A percentile compares a stretch with the other conserved stretches of the same genome.
phyloP scores from a whole-genome alignment of 64 coral and sea anemone genomes.

The Montipora foliosa region DNA sequence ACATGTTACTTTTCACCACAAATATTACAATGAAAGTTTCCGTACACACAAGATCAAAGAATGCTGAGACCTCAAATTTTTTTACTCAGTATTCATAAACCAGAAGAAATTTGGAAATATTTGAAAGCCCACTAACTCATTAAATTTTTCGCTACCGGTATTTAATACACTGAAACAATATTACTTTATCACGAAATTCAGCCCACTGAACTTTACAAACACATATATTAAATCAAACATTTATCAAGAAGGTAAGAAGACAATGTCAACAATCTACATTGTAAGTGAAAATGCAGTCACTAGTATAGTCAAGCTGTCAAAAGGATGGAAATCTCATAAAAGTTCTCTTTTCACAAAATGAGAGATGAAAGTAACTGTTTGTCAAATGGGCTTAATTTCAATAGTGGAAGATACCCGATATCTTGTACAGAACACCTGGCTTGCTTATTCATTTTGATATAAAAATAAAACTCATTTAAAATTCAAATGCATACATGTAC shows the following conservation, averaged over 20 bases:
- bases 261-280: no score
- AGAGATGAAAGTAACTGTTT: background rate
- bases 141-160: no score
- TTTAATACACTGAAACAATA: no score
- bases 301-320: no score
- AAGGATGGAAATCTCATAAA: no score
- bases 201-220: background rate
- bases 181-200: background rate
- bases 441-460: conserved; percentile 16
- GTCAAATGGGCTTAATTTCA: background rate
- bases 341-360: no score
- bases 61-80: background rate
- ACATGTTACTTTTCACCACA: no score
- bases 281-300: no score
- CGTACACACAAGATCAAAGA: background rate
- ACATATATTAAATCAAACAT: background rate
- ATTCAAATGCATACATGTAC: background rate
- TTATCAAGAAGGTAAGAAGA: background rate
- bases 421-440: background rate
- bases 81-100: background rate
- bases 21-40: no score
- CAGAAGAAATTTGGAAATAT: background rate
- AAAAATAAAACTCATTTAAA: conserved; percentile 49
- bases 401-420: background rate
- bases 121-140: background rate